Base-by-base conservation (phyloP, 64 coral and sea anemone species). In the Stichodactyla mertensii region DNA sequence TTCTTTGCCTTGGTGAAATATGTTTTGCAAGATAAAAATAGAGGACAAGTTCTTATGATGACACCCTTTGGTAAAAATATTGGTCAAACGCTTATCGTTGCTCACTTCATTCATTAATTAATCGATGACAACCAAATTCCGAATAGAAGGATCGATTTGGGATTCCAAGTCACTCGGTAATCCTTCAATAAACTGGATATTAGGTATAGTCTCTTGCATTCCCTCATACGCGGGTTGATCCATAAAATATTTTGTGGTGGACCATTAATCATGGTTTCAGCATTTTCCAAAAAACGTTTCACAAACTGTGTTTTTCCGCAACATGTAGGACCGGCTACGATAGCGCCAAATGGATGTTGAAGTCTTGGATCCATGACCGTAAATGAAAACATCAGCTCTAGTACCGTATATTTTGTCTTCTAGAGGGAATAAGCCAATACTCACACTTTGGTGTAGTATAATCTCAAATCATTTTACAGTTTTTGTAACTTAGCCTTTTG, bases 271-370 rank as follows among this genome's bases (percentile, higher is more conserved):
- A 62, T 79, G 71, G 71, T 54, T n/a, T 91, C 54, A 59, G 54
- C 89, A 51, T 71, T 16, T 86, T 91, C 84, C 16, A 91, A 54
- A 80, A 86, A 83, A 80, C 61, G 77, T 83, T 82, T 86, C 1
- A 31, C 28, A 31, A 31, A 31, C 28, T 31, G 28, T 31, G 28
- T 31, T 31, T 31, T 31, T 31, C 87, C 83, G 28, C 83, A 77
- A 52, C 84, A 89, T 7, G 92, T 89, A 19, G 87, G 83, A 0
- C 92, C 87, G 8, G 87, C 88, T 15, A 93, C 51, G 45, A 89
- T 23, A 22, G 80, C 80, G n/a, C 81, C 55, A 70, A 86, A 92
- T 4, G 86, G 87, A 89, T 89, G 91, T 89, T 86, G 80, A 69
- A 64, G 88, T 77, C 91, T 77, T 26, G 64, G 19, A 12, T 92